phyloP scores from a whole-genome alignment of 2,888 invertebrate species.

The Noctua janthina region DNA sequence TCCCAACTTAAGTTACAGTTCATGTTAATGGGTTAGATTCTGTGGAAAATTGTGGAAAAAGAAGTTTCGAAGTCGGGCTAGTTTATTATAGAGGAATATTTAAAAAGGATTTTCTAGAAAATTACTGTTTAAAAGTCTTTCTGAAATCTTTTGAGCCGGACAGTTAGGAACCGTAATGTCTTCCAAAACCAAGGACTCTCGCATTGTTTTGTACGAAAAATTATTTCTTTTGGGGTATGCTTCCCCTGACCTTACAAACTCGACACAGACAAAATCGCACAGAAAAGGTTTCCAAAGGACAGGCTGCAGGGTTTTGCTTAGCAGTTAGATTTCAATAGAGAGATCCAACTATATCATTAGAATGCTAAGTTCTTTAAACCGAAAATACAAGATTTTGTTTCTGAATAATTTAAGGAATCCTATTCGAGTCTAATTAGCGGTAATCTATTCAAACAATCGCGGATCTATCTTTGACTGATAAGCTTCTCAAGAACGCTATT shows the following conservation, averaged over 20 bases:
- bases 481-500: constrained; percentile 43
- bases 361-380: constrained; percentile 74
- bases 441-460: constrained; percentile 59
- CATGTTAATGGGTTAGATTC: constrained; percentile 61
- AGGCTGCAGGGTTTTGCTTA: neutral
- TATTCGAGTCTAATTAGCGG: constrained; percentile 50
- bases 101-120: constrained; percentile 32
- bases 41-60: constrained; percentile 55
- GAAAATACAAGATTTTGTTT: constrained; percentile 20
- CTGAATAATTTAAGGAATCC: constrained; percentile 19
- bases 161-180: neutral
- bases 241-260: neutral
- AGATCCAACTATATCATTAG: neutral
- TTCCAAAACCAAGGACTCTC: neutral
- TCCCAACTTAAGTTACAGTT: constrained; percentile 58
- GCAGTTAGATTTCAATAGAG: neutral
- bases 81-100: constrained; percentile 46
- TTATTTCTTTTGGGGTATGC: neutral
- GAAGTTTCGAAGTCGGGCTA: constrained; percentile 46
- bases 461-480: constrained; percentile 64
- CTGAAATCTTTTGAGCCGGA: constrained; percentile 20
- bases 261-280: neutral
- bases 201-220: neutral
- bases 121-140: constrained; percentile 38
- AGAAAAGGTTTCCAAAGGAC: neutral